Evolutionary conservation across 2,888 invertebrate species (phyloP).

Genomic region (Phanerotoma sp.): DNA sequence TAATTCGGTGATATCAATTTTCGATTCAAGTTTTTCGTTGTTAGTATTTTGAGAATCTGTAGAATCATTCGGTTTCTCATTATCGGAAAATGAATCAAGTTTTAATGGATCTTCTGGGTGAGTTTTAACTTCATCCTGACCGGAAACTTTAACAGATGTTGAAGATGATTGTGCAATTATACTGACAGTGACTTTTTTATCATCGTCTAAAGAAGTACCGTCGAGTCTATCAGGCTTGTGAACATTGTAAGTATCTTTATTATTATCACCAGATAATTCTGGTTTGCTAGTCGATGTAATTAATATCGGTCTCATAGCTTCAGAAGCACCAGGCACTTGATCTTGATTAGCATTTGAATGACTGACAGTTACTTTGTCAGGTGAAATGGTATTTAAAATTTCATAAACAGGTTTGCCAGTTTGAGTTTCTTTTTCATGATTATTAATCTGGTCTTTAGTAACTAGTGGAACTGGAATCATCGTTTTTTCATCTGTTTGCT

Average conservation of each 20-base stretch:
- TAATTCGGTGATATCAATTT: too few species aligned
- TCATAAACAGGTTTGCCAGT: slow-evolving; percentile 40
- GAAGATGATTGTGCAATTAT: slow-evolving; percentile 38
- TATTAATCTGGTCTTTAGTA: slow-evolving; percentile 44
- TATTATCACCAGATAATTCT: not conserved
- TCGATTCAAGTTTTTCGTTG: too few species aligned
- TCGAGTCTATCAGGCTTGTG: not conserved
- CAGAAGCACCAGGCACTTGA: slow-evolving; percentile 22
- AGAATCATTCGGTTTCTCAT: too few species aligned
- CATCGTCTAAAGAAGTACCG: slow-evolving; percentile 3
- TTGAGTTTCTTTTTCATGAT: slow-evolving; percentile 35
- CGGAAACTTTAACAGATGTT: slow-evolving; percentile 38
- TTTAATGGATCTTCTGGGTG: slow-evolving; percentile 19
- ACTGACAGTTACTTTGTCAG: slow-evolving; percentile 22
- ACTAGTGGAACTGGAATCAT: slow-evolving; percentile 54
- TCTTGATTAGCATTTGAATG: not conserved
- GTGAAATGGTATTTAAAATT: slow-evolving; percentile 46
- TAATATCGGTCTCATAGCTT: slow-evolving; percentile 1
- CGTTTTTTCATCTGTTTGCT: slow-evolving; percentile 40
- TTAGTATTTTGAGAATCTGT: too few species aligned
- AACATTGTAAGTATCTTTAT: slow-evolving; percentile 11
- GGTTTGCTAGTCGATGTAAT: slow-evolving; percentile 1
- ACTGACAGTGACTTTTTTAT: slow-evolving; percentile 21
- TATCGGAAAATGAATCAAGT: slow-evolving; percentile 5
- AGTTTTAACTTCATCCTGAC: slow-evolving; percentile 34